Evolutionary conservation across 2,797 vertebrate genomes (phyloP).

Genomic region (Hybognathus amarus): DNA sequence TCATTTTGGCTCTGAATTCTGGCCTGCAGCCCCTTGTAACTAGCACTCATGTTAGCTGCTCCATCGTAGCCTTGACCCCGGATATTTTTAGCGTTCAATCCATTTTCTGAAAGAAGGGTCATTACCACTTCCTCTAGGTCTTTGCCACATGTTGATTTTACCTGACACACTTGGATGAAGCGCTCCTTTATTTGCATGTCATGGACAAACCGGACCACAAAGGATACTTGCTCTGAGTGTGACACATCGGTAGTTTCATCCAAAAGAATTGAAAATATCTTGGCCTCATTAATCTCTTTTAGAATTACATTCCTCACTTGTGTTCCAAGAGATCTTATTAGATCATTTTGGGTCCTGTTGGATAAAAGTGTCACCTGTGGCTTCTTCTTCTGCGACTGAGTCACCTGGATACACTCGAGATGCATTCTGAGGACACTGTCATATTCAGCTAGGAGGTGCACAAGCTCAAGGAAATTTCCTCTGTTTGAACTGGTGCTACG

Average conservation of each 20-base stretch:
- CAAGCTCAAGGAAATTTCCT: too few species aligned
- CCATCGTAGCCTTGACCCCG: too few species aligned
- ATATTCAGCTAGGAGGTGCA: too few species aligned
- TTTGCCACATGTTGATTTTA: too few species aligned
- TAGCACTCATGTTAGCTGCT: too few species aligned
- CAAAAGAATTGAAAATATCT: constrained; percentile 8
- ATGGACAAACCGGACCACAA: constrained; percentile 28
- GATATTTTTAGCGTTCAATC: too few species aligned
- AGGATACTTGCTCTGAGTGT: constrained; percentile 18
- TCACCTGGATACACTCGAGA: not conserved
- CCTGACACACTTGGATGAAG: not conserved
- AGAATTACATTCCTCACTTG: constrained; percentile 6
- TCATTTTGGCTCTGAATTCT: too few species aligned
- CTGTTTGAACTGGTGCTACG: too few species aligned
- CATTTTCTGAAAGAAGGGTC: too few species aligned
- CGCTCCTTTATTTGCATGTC: constrained; percentile 15
- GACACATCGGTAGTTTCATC: constrained; percentile 37
- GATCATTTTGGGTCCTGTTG: constrained; percentile 28
- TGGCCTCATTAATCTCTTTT: not conserved
- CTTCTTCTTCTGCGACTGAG: constrained; percentile 28
- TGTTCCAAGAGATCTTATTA: constrained; percentile 16
- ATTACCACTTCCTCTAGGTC: too few species aligned
- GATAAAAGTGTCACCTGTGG: constrained; percentile 31
- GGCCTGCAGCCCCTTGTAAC: too few species aligned
- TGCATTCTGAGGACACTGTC: too few species aligned